phyloP scores from a whole-genome alignment of 2,797 vertebrate species.

The Lutjanus argentimaculatus region DNA sequence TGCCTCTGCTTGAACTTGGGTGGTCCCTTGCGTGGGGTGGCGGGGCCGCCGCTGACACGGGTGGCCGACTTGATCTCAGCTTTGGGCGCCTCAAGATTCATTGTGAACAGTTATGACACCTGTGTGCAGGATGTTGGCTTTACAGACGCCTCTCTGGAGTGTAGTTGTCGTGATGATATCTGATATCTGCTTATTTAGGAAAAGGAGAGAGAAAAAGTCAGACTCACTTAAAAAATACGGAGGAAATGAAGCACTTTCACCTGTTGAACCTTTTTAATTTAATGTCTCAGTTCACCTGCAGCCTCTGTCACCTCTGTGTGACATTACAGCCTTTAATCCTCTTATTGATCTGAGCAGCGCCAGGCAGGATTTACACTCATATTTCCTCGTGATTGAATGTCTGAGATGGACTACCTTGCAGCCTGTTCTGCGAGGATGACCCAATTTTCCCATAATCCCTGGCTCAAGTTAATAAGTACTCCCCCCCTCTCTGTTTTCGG shows the following conservation, averaged over 20 bases:
- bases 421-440: conserved; percentile 72
- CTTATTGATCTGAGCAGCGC: conserved; percentile 56
- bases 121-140: conserved; percentile 12
- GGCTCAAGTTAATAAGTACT: conserved; percentile 80
- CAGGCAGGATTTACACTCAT: conserved; percentile 60
- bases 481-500: conserved; percentile 38
- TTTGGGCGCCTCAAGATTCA: conserved; percentile 93
- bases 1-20: conserved; percentile 98
- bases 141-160: conserved; percentile 26
- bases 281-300: not conserved
- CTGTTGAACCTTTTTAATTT: no score
- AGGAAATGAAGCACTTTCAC: not conserved
- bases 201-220: not conserved
- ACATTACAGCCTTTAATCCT: conserved; percentile 71
- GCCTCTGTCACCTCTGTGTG: conserved; percentile 58
- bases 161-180: conserved; percentile 43
- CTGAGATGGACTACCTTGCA: conserved; percentile 26
- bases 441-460: conserved; percentile 83
- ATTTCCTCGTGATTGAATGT: conserved; percentile 43
- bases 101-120: conserved; percentile 63
- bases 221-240: no score
- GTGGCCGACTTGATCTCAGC: conserved; percentile 92
- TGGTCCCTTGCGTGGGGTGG: conserved; percentile 94
- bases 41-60: conserved; percentile 91
- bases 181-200: conserved; percentile 34